Evolutionary conservation across 2,797 vertebrate species (phyloP).

Genomic region (Semaprochilodus insignis): DNA sequence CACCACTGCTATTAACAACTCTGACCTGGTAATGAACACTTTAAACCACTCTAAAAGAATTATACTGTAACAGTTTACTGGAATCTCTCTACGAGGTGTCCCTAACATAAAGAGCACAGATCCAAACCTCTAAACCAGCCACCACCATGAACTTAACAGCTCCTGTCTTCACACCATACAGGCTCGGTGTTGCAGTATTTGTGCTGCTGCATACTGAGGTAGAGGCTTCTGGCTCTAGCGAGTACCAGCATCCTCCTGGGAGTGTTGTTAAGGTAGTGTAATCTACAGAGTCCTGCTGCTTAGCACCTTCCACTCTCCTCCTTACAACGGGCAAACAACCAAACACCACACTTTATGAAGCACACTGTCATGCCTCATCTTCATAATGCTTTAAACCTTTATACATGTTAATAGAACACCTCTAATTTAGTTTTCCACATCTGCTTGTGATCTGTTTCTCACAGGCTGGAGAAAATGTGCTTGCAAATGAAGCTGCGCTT

Average conservation of each 20-base stretch:
- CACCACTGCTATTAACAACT: too few relatives aligned
- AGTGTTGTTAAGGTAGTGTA: slow-evolving; percentile 68
- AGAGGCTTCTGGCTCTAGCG: slow-evolving; percentile 51
- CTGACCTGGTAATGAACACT: too few relatives aligned
- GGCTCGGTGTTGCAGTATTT: slow-evolving; percentile 24
- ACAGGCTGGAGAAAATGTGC: too few relatives aligned
- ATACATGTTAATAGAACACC: too few relatives aligned
- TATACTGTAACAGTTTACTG: too few relatives aligned
- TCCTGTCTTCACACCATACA: slow-evolving; percentile 31
- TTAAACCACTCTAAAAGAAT: too few relatives aligned
- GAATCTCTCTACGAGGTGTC: too few relatives aligned
- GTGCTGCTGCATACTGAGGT: slow-evolving; percentile 39
- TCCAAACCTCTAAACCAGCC: not conserved
- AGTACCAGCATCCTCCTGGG: slow-evolving; percentile 65
- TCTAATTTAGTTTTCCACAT: too few relatives aligned
- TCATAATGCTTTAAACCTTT: not conserved
- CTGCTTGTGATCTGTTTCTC: too few relatives aligned
- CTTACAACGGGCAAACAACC: slow-evolving; percentile 12
- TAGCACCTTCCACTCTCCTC: slow-evolving; percentile 69
- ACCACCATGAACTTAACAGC: not conserved
- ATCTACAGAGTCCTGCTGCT: slow-evolving; percentile 76
- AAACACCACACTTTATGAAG: not conserved
- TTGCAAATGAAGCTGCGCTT: not conserved
- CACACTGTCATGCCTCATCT: too few relatives aligned
- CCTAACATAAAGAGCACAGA: too few relatives aligned